These are phyloP conservation scores for Falco berigora DNA, from an alignment of 2,797 vertebrate species.

Conservation along the genomic window DNA sequence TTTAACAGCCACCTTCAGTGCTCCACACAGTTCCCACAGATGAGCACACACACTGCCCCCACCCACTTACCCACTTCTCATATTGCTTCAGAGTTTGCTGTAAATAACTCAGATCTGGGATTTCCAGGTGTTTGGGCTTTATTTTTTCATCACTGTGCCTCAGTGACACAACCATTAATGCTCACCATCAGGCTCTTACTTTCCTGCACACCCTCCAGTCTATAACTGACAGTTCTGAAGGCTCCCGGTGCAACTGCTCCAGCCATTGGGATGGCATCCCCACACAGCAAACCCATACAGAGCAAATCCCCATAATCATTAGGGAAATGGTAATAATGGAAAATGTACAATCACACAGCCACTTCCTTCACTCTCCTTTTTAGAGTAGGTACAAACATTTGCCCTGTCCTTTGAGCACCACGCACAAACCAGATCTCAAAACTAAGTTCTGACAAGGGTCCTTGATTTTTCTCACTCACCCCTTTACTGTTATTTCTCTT, in stretches of 20 bases:
- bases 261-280: not conserved
- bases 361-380: not conserved
- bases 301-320: not conserved
- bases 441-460: not conserved
- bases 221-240: not conserved
- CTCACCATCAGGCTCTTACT: not conserved
- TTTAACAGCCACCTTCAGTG: not conserved
- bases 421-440: not conserved
- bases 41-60: not conserved
- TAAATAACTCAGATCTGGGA: not conserved
- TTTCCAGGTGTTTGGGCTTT: not conserved
- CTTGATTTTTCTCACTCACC: not conserved
- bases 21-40: not conserved
- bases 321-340: not conserved
- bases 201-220: not conserved
- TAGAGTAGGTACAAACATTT: accelerated
- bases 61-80: not conserved
- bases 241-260: not conserved
- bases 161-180: not conserved
- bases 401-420: accelerated
- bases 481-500: not conserved
- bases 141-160: not conserved
- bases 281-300: accelerated
- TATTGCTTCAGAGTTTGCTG: not conserved
- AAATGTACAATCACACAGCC: not conserved